Evolutionary conservation across 2,888 invertebrate species (phyloP), one percentile per base, ranked within the genome.

Genomic region (Dilophus febrilis): DNA sequence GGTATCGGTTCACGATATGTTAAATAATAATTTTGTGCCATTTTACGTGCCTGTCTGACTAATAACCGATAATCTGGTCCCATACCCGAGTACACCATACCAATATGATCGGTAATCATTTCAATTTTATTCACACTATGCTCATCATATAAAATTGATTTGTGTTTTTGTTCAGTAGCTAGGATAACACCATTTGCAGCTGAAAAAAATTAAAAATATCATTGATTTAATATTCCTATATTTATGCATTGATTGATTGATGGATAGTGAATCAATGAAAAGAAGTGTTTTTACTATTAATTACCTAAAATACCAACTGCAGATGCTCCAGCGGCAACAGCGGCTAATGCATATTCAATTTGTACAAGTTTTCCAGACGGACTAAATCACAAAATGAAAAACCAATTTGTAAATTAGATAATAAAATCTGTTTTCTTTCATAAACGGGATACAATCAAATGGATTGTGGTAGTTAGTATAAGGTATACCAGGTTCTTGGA

Each of bases 281-380:
- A n/a, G n/a, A n/a, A n/a, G n/a, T n/a, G n/a, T n/a, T n/a, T n/a
- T n/a, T n/a, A n/a, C n/a, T n/a, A n/a, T n/a, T n/a, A n/a, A n/a
- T 22, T 22, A 22, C 87, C 86, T 77, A 94, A 92, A 42, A 99
- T 95, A 31, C 97, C 98, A 48, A 99, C 97, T 42, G 97, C 94
- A 3, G 97, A 94, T 4, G 97, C 95, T 44, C 98, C 98, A 46
- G 94, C 91, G 43, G 92, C 88, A 19, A 98, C 98, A 26, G 98
- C 98, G 40, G 95, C 94, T 61, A 98, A 70, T 4, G 98, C 98
- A 83, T 98, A 98, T 70, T 99, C 98, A 52, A 99, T 94, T 67
- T 98, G 98, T 40, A 99, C 97, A 53, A 98, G 70, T 67, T 99
- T 99, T 48, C 98, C 98, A 18, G 97, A 97, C 14, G 98, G 98